Percentiles rank a stretch among this genome's conserved stretches.
Conservation (phyloP, 2,888 invertebrate genomes). For the Athripsodes cinereus region DNA sequence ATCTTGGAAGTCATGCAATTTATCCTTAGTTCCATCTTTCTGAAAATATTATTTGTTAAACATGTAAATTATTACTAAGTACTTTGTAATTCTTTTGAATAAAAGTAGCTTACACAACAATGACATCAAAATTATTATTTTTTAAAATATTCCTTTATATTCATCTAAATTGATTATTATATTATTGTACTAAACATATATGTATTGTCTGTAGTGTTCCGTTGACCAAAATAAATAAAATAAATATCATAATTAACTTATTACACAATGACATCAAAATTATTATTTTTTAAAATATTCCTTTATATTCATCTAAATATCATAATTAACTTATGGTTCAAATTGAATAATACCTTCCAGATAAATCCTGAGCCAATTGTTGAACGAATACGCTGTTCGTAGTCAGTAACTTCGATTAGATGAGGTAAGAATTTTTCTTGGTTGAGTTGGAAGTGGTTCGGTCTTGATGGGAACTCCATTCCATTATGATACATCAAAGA, state of each 20-base stretch:
- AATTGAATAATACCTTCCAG: neutral
- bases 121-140: too few relatives aligned
- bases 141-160: too few relatives aligned
- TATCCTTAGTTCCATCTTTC: constrained; percentile 42
- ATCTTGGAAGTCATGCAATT: constrained; percentile 37
- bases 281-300: too few relatives aligned
- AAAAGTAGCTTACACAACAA: too few relatives aligned
- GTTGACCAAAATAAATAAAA: too few relatives aligned
- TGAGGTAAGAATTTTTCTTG: constrained; percentile 42
- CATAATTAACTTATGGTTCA: too few relatives aligned
- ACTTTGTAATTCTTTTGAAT: too few relatives aligned
- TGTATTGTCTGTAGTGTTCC: too few relatives aligned
- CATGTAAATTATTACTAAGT: too few relatives aligned
- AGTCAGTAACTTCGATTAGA: constrained; percentile 42
- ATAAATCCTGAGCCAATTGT: constrained; percentile 51
- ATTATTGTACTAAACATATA: too few relatives aligned
- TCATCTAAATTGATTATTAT: too few relatives aligned
- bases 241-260: neutral
- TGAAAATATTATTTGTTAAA: constrained; percentile 24
- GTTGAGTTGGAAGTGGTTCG: constrained; percentile 50
- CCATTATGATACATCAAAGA: constrained; percentile 60
- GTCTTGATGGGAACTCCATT: constrained; percentile 57
- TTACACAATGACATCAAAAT: neutral
- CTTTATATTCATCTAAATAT: neutral
- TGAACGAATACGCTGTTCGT: constrained; percentile 52